Base-by-base conservation (phyloP, 2,888 invertebrate genomes). In the Xestobium rufovillosum region DNA sequence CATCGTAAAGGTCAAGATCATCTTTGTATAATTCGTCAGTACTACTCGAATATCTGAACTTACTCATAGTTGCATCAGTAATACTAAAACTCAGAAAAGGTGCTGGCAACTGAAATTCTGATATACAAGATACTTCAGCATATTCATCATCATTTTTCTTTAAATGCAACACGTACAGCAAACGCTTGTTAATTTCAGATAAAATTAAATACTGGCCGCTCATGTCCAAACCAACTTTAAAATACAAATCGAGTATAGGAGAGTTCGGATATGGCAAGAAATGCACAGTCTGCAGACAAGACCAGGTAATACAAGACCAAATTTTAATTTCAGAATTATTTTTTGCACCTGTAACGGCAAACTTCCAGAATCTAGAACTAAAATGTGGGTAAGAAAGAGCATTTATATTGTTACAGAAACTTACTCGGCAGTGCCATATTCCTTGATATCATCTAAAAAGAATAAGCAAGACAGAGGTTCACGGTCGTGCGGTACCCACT, bases 231-330 rank as follows among this genome's bases (percentile, higher is more conserved):
- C 80, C 76, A 0, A 87, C 84, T 61, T 87, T 86, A 26, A 89
- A 64, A 14, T 78, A 75, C 2, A 66, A 45, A 23, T 59, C 56
- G 3, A 67, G 65, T 26, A 64, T 50, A 3, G 65, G 48, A 2
- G 65, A 61, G 11, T 58, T 55, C 1, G 71, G 65, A 11, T 67
- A 60, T 0, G 79, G 73, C 2, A 72, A 65, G 56, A 90, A 84
- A 16, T 72, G 74, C 23, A 91, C 76, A 1, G 83, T 89, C 62
- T 92, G 96, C n/a, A 95, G 69, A 57, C 95, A 95, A 31, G 76
- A 75, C 97, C 97, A 97, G 0, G 86, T 76, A 58, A 94, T 89
- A 64, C 95, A 96, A 4, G 90, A 89, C 94, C 95, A 96, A 30
- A 84, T 71, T 66, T 94, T 95, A 35, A 96, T 69, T 53, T 88